Evolutionary conservation across 2,113 vertebrate genomes (phyloP).

Genomic region (Cryptomyrus ogoouensis): DNA sequence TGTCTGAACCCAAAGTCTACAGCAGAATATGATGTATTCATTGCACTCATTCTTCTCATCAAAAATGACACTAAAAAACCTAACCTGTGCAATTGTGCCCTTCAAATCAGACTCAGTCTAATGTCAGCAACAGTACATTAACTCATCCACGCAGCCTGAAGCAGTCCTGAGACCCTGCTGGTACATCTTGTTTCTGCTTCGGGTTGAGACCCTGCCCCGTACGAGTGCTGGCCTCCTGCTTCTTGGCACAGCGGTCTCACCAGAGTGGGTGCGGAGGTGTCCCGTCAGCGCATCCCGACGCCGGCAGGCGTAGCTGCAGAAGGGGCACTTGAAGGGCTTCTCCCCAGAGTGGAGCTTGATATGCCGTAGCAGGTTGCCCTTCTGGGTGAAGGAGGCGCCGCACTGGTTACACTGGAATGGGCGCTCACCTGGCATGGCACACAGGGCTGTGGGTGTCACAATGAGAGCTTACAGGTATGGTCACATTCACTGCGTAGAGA

Average conservation of each 20-base stretch:
- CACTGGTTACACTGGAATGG: conserved; percentile 97
- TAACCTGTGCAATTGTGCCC: not conserved
- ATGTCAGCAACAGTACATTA: not conserved
- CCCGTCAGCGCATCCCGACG: conserved; percentile 85
- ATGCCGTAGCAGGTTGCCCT: conserved; percentile 92
- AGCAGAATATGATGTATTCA: not conserved
- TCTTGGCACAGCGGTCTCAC: conserved; percentile 52
- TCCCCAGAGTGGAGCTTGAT: conserved; percentile 95
- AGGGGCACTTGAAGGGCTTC: conserved; percentile 93
- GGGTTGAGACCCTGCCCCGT: not conserved
- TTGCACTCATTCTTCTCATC: not conserved
- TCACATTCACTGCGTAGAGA: not conserved
- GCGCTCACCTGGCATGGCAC: conserved; percentile 70
- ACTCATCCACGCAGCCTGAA: not conserved
- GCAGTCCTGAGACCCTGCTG: not conserved
- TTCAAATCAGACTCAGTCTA: not conserved
- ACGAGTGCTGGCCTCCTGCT: not conserved
- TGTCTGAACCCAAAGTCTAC: not conserved
- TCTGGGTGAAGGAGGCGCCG: conserved; percentile 94
- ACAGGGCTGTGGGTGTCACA: conserved; percentile 17
- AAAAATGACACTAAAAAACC: not conserved
- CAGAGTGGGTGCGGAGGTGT: conserved; percentile 88
- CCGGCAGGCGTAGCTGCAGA: conserved; percentile 91
- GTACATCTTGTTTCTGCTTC: not conserved
- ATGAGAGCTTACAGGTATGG: not conserved